Percentiles rank a stretch among this genome's conserved stretches.
Conservation (phyloP, 2,797 vertebrate genomes). For the Pantherophis alleghaniensis region DNA sequence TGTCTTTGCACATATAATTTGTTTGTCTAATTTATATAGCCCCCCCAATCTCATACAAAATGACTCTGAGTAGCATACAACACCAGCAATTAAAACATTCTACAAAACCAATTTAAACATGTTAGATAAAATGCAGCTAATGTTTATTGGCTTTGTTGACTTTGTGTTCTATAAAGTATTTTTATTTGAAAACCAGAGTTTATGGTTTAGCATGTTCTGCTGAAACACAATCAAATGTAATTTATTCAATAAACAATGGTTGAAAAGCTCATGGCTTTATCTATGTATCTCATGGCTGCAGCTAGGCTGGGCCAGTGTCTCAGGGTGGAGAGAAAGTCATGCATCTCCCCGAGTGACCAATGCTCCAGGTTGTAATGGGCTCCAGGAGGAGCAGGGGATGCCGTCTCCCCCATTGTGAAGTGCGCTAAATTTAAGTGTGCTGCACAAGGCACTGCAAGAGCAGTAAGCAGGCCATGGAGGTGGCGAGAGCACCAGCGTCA, state of each 20-base stretch:
- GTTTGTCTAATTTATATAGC: not conserved
- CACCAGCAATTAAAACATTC: not conserved
- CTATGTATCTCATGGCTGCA: not conserved
- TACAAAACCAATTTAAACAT: not conserved
- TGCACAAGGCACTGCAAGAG: too few species aligned
- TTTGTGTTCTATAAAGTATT: not conserved
- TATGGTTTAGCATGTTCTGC: not conserved
- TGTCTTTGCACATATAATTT: not conserved
- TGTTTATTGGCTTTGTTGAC: not conserved
- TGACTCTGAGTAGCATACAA: not conserved
- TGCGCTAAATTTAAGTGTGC: too few species aligned
- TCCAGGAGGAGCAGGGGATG: too few species aligned
- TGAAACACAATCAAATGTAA: not conserved
- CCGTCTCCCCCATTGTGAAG: too few species aligned
- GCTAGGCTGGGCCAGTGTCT: too few species aligned
- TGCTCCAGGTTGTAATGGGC: too few species aligned
- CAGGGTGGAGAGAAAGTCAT: too few species aligned
- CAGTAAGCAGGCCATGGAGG: too few species aligned
- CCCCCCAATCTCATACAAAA: not conserved
- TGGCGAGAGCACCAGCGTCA: too few species aligned
- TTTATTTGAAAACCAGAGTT: not conserved
- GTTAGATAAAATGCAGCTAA: not conserved
- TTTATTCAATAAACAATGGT: not conserved
- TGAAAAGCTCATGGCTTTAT: not conserved
- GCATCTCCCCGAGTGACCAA: too few species aligned